Base-by-base conservation (phyloP, 2,888 invertebrate species). In the Heliconius sara region DNA sequence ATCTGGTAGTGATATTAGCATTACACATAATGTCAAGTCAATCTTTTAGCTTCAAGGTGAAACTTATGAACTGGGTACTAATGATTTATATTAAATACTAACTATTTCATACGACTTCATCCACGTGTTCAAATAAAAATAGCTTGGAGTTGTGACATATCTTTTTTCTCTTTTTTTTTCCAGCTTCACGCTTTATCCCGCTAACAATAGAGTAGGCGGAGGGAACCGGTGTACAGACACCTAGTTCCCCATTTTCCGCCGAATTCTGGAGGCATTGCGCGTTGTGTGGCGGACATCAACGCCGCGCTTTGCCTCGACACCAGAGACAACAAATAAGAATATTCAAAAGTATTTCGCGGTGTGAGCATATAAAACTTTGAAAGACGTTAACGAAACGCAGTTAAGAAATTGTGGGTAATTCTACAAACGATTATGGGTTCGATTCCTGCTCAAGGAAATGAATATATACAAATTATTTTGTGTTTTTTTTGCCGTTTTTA, bases 1-100 rank as follows among this genome's bases (percentile, higher is more conserved):
- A 68, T n/a, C n/a, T 39, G 39, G 68, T 43, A 68, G 68, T 39
- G 1, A 68, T 68, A 68, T 43, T 65, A 65, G 39, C 67, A 43
- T 70, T 70, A 27, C 25, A 43, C 70, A 47, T 70, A 70, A 70
- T 70, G 43, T 70, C 70, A 70, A 3, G 43, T 47, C 70, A 70
- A 43, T 47, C 47, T 47, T 43, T 25, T n/a, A 47, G 12, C 68
- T 68, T 47, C 70, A 70, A 70, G 70, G 70, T 70, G 25, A 70
- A n/a, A 16, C 43, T 16, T 68, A 39, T 39, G 39, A n/a, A 16
- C 43, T 43, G 68, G 39, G 25, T 70, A 70, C 68, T 70, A 70
- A 70, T 70, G 43, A 25, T 43, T 25, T 70, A 25, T 25, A 25
- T 43, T 70, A 70, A 43, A 70, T 25, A 27, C 65, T 13, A 27